Base-by-base conservation (phyloP, 2,113 vertebrate genomes). In the Speoplatyrhinus poulsoni region DNA sequence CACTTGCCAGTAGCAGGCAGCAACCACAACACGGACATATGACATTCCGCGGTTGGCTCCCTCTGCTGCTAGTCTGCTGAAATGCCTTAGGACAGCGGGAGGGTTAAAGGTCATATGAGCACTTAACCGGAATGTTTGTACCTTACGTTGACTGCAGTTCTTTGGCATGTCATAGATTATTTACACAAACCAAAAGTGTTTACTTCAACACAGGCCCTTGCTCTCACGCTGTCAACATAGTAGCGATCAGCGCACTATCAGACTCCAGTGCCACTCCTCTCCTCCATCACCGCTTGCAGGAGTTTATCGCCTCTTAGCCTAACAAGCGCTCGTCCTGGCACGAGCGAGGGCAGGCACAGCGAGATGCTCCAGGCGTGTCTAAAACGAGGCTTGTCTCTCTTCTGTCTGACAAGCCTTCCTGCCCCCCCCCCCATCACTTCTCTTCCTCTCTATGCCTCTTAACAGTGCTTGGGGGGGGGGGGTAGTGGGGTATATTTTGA, bases 341-440 rank as follows among this genome's bases (percentile, higher is more conserved):
- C 53, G 68, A 69, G 56, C 82, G 70, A 85, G 70, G 56, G 47
- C 41, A 69, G 63, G 62, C 73, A 67, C 60, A 47, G 50, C 0
- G 53, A 77, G 36, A 76, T 15, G 52, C 81, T 83, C 69, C 70
- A 86, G 77, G 72, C 75, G 82, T 80, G 80, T 87, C 70, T 79
- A 79, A 87, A 86, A 82, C 75, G 65, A 12, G 36, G 8, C 49
- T 67, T 26, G 26, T 26, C 9, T 67, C 65, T 67, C 16, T 56
- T 65, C 16, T 71, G 72, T 71, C 48, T 72, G 73, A 77, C 72
- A 76, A 67, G 70, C 78, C 46, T 69, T 62, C 17, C 46, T 50
- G 6, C 49, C 41, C 32, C 46, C 50, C 17, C 41, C 52, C 19
- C 75, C 41, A 46, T 72, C 68, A 65, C 56, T 67, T 66, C 60